These are phyloP conservation scores for Characodon lateralis DNA, from an alignment of 2,797 vertebrate genomes.

Conservation along the genomic window DNA sequence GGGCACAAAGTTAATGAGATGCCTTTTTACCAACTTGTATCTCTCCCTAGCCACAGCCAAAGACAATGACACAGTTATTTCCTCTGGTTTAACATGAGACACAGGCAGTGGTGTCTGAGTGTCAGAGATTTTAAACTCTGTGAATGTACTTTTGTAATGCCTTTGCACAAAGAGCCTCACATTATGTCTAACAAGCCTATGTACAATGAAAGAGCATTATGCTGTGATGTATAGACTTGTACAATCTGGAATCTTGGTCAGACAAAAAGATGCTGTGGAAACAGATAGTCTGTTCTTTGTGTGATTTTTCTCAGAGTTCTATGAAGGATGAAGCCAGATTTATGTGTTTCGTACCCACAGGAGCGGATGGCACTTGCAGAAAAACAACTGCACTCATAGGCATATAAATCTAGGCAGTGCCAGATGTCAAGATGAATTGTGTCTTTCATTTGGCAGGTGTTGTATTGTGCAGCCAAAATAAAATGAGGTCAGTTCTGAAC, in stretches of 20 bases:
- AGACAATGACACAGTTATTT: constrained; percentile 72
- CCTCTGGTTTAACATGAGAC: constrained; percentile 47
- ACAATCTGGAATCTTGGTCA: constrained; percentile 70
- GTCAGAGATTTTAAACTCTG: constrained; percentile 55
- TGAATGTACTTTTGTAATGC: constrained; percentile 78
- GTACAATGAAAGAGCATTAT: constrained; percentile 74
- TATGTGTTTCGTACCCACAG: constrained; percentile 50
- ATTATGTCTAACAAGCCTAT: constrained; percentile 63
- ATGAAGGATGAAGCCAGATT: constrained; percentile 49
- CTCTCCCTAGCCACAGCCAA: constrained; percentile 32
- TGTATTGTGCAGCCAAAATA: constrained; percentile 46
- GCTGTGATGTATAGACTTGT: constrained; percentile 70
- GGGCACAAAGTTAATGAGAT: constrained; percentile 67
- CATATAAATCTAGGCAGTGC: constrained; percentile 34
- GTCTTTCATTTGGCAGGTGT: constrained; percentile 57
- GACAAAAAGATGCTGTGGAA: constrained; percentile 59
- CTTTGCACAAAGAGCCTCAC: constrained; percentile 74
- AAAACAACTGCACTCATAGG: constrained; percentile 43
- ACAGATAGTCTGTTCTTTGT: constrained; percentile 59
- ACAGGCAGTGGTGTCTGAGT: constrained; percentile 64
- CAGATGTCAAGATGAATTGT: constrained; percentile 50
- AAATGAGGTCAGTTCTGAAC: constrained; percentile 60
- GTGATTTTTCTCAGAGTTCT: constrained; percentile 51
- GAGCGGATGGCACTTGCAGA: constrained; percentile 45
- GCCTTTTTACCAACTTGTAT: constrained; percentile 59